Evolutionary conservation across 2,797 vertebrate species (phyloP).

Genomic region (Phoxinus dragarum): DNA sequence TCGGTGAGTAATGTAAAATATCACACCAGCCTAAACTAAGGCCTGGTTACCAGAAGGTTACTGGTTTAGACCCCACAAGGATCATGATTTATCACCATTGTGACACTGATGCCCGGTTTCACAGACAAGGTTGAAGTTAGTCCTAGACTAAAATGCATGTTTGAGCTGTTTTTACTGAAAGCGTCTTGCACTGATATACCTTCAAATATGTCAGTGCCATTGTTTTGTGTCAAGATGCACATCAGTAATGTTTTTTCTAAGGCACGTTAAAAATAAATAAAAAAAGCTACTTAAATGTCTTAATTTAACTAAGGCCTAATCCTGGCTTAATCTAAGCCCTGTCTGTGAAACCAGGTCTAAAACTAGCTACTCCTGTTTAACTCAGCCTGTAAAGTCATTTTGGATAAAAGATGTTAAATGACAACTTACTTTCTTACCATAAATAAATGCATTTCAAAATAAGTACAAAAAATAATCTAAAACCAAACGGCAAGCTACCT

Average conservation of each 20-base stretch:
- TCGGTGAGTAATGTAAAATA: slow-evolving; percentile 71
- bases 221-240: too few relatives aligned
- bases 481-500: not conserved
- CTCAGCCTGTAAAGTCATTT: not conserved
- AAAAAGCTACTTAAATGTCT: too few relatives aligned
- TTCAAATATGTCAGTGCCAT: too few relatives aligned
- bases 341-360: too few relatives aligned
- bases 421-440: not conserved
- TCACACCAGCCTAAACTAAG: not conserved
- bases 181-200: too few relatives aligned
- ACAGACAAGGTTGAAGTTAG: too few relatives aligned
- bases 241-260: too few relatives aligned
- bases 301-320: too few relatives aligned
- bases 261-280: too few relatives aligned
- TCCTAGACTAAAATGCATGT: too few relatives aligned
- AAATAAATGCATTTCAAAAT: not conserved
- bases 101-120: not conserved
- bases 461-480: not conserved
- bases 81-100: not conserved
- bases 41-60: not conserved
- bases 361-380: not conserved
- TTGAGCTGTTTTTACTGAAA: too few relatives aligned
- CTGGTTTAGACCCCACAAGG: not conserved
- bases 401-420: not conserved
- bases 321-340: too few relatives aligned